Base-by-base conservation (phyloP, 1,140 invertebrate genomes). In the Idris sp. region DNA sequence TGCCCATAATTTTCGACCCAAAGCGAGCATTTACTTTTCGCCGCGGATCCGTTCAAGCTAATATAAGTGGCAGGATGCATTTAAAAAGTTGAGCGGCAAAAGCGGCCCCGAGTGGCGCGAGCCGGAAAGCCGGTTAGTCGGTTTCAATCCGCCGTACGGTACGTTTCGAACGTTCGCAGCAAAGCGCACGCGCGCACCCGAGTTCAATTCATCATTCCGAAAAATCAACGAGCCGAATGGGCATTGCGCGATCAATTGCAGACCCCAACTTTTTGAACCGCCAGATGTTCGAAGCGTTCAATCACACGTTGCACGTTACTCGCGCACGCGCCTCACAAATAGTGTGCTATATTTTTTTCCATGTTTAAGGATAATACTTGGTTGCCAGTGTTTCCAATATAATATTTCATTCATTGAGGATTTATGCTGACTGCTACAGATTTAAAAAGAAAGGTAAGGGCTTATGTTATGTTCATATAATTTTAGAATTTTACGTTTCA, bases 111-210 rank as follows among this genome's bases (percentile, higher is more conserved):
- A 79, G 77, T 76, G 78, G 73, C 77, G 59, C 72, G 71, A 80
- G 69, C 75, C 79, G 75, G 76, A 81, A 82, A 81, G 81, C 83
- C 82, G 81, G 81, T 85, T 84, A 86, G 84, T 85, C 75, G 81
- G 76, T 81, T 78, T 79, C 76, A 73, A 83, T 80, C 79, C 76
- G 69, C 40, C 65, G 81, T 76, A 41, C 43, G 51, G 76, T 74
- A 54, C 78, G 64, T 54, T 56, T 64, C 71, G 77, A 49, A 36
- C 58, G 79, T 38, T 65, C 65, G 53, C 14, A 15, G 18, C 28
- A 36, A 13, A 62, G 43, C 49, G 54, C 61, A 53, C 44, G 46
- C 53, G 49, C 62, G 35, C 40, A 5, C 49, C 11, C 9, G 22
- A 30, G 18, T 8, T 44, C 22, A 25, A 41, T 59, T 53, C 31